Evolutionary conservation across 1,140 invertebrate genomes (phyloP).

Genomic region (Pygmarrhopalites habei): DNA sequence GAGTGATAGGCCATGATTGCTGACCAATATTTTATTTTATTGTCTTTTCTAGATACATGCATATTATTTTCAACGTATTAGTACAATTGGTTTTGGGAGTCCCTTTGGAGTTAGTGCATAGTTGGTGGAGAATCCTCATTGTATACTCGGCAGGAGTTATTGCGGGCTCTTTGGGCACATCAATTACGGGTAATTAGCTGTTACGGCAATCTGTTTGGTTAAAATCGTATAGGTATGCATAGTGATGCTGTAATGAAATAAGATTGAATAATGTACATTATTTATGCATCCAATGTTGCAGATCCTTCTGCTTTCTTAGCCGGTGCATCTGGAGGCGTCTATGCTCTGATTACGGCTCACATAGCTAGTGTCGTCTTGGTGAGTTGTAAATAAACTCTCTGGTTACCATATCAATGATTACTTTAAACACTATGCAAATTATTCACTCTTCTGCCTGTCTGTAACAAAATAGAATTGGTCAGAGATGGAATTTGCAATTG

Average conservation of each 20-base stretch:
- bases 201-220: too few species aligned
- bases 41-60: slow-evolving; percentile 54
- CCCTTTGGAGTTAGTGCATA: slow-evolving; percentile 86
- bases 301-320: slow-evolving; percentile 80
- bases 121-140: slow-evolving; percentile 78
- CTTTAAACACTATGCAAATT: too few species aligned
- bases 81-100: slow-evolving; percentile 88
- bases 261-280: too few species aligned
- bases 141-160: slow-evolving; percentile 62
- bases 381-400: too few species aligned
- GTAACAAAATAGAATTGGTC: slow-evolving; percentile 82
- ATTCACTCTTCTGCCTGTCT: too few species aligned
- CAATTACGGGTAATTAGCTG: too few species aligned
- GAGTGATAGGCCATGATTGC: background rate
- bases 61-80: slow-evolving; percentile 83
- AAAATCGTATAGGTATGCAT: too few species aligned
- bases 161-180: slow-evolving; percentile 82
- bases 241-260: too few species aligned
- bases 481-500: slow-evolving; percentile 81
- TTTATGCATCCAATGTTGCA: too few species aligned
- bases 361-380: slow-evolving; percentile 90
- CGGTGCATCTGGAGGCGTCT: slow-evolving; percentile 89
- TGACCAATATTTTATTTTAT: background rate
- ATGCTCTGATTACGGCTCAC: slow-evolving; percentile 90
- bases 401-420: too few species aligned